phyloP scores from a whole-genome alignment of 2,797 vertebrate genomes.

The Hozukius guyotensis region DNA sequence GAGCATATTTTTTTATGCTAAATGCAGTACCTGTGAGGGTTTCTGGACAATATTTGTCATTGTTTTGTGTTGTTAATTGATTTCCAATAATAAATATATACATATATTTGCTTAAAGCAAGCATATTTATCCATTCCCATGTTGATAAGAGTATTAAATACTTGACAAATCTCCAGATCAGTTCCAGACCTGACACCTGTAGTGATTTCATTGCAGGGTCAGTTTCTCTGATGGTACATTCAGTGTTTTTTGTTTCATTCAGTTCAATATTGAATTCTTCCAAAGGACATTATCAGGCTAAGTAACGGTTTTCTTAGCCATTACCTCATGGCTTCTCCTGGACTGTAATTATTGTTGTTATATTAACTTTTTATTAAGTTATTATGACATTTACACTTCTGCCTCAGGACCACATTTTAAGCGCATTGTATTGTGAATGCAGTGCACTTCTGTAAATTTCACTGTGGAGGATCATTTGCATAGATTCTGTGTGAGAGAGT shows the following conservation, averaged over 20 bases:
- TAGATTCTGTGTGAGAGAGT: background rate
- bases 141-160: too few species aligned
- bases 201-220: too few species aligned
- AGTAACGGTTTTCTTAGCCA: background rate
- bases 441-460: background rate
- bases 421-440: background rate
- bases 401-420: constrained; percentile 13
- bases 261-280: background rate
- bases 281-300: background rate
- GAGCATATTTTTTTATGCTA: too few species aligned
- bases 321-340: background rate
- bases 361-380: background rate
- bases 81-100: too few species aligned
- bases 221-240: background rate
- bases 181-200: background rate
- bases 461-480: background rate
- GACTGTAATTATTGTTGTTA: background rate
- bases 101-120: too few species aligned
- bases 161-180: too few species aligned
- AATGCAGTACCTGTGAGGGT: too few species aligned
- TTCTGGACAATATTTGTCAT: too few species aligned
- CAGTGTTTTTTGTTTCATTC: background rate
- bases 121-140: too few species aligned
- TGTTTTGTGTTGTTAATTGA: too few species aligned
- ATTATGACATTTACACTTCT: background rate